Evolutionary conservation across 2,113 vertebrate genomes (phyloP).

Genomic region (Aptenodytes patagonicus): DNA sequence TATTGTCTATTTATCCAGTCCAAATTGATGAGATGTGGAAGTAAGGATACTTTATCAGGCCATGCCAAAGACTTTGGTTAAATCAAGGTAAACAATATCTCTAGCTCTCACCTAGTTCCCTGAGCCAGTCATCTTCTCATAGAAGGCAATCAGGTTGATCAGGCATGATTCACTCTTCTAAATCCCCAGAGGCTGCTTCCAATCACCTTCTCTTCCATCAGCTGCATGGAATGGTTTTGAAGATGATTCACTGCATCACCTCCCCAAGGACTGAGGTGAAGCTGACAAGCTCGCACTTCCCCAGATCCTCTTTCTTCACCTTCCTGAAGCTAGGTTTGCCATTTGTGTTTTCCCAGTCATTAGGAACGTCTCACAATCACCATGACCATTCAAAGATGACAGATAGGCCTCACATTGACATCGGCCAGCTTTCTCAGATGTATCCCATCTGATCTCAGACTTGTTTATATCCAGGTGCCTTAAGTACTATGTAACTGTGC

Average conservation of each 20-base stretch:
- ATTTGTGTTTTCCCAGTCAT: background rate
- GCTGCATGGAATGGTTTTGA: background rate
- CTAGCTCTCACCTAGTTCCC: background rate
- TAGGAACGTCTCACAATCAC: background rate
- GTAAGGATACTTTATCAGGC: background rate
- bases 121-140: background rate
- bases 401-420: background rate
- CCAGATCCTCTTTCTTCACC: background rate
- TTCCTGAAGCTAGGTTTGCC: background rate
- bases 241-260: background rate
- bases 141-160: background rate
- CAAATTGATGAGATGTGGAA: background rate
- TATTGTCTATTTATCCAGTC: background rate
- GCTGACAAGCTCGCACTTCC: background rate
- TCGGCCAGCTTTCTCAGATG: background rate
- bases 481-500: background rate
- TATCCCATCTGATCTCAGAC: background rate
- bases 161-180: background rate
- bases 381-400: background rate
- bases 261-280: background rate
- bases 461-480: background rate
- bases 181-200: background rate
- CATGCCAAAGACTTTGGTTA: background rate
- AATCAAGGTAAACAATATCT: background rate
- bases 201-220: background rate